These are phyloP conservation scores for Phasia obesa DNA, from an alignment of 2,888 invertebrate species.

Conservation along the genomic window DNA sequence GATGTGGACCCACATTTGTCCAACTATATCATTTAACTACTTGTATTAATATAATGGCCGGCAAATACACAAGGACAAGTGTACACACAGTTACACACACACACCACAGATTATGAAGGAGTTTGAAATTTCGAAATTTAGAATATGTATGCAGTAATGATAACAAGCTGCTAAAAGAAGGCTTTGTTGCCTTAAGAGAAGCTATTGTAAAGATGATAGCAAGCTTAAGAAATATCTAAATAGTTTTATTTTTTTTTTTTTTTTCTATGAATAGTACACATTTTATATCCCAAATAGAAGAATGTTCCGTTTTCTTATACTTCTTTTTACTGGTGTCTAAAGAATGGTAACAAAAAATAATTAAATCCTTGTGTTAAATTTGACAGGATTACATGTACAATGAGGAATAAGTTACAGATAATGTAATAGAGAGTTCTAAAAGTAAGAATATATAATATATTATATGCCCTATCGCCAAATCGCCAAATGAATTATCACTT, in stretches of 20 bases:
- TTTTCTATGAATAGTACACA: background rate
- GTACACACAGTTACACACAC: background rate
- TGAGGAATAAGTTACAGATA: background rate
- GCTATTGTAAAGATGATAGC: conserved; percentile 40
- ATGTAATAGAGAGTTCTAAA: too few species aligned
- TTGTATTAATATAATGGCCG: conserved; percentile 44
- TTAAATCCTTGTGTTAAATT: background rate
- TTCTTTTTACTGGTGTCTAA: background rate
- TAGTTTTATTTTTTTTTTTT: background rate
- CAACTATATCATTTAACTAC: conserved; percentile 52
- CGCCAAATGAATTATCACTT: too few species aligned
- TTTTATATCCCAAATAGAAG: conserved; percentile 11
- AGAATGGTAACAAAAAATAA: background rate
- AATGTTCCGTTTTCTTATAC: background rate
- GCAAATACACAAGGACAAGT: background rate
- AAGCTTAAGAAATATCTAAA: conserved; percentile 55
- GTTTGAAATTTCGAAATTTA: conserved; percentile 31
- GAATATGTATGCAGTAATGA: background rate
- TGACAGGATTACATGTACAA: background rate
- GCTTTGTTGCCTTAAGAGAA: background rate
- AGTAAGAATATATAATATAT: too few species aligned
- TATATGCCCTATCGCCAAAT: too few species aligned
- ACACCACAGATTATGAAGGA: background rate
- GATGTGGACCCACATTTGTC: conserved; percentile 62
- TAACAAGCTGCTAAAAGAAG: conserved; percentile 2